Base-by-base conservation (phyloP, 2,797 vertebrate species). In the Sternarchorhynchus goeldii region DNA sequence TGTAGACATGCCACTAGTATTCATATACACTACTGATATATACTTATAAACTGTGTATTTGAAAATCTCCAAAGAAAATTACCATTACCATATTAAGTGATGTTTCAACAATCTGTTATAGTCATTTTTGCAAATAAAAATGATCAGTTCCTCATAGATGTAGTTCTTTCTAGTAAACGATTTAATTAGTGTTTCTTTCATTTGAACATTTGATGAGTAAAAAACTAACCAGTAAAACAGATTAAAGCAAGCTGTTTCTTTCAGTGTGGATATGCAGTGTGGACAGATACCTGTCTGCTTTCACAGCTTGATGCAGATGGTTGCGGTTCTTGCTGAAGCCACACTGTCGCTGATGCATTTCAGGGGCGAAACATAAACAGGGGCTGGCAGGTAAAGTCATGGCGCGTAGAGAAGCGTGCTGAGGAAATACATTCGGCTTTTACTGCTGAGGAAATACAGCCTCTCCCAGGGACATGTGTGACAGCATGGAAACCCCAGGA, bases 371-470 rank as follows among this genome's bases (percentile, higher is more conserved):
- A 78, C 66, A 60, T 75, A 72, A 78, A 79, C 69, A 68, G 69
- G 41, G 25, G 68, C 73, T 83, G 45, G 58, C 71, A 34, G 70
- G 50, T 75, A 72, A 78, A 64, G 36, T 60, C 25, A 60, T 32
- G 31, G 64, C 59, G 75, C 71, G 65, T 41, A 45, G 53, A 75
- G 73, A 88, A 86, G 88, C 83, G 90, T 88, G 88, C 88, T 92
- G 88, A 89, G 25, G 25, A 25, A 25, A 25, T 25, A 25, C 87
- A 88, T 89, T 92, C 86, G 79, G 85, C 89, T 92, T 93, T 94
- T 93, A 92, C 91, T 92, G 91, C 90, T 89, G 87, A 88, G 88
- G 92, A 93, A 93, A 93, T 88, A 93, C 85, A 84, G 73, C 84
- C 87, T 90, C 89, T 93, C 90, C 92, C 86, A 89, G 88, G 85